These are phyloP conservation scores for Acrobeloides nanus DNA, from an alignment of 2,888 invertebrate genomes.

Conservation along the genomic window DNA sequence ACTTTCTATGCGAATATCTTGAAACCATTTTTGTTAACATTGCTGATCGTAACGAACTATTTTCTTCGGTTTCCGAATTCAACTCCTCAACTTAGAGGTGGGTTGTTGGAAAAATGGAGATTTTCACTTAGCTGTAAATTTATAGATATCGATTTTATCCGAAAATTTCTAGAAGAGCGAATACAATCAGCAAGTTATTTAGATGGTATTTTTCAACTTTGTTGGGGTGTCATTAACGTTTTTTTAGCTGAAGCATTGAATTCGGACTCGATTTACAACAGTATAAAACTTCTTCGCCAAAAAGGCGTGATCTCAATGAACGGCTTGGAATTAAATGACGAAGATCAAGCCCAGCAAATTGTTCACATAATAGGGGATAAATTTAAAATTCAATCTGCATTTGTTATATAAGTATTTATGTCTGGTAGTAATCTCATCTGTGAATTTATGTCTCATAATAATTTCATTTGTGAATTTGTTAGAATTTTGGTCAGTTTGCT, in stretches of 20 bases:
- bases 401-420: no score
- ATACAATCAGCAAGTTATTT: no score
- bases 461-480: no score
- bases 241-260: slow-evolving; percentile 38
- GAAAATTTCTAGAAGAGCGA: slow-evolving; percentile 20
- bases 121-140: not conserved
- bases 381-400: no score
- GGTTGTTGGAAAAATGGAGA: not conserved
- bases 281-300: slow-evolving; percentile 29
- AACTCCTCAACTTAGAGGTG: slow-evolving; percentile 4
- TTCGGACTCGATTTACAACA: slow-evolving; percentile 46
- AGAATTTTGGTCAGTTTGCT: no score
- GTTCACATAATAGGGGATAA: no score
- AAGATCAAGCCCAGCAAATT: no score
- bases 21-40: slow-evolving; percentile 38
- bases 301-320: no score
- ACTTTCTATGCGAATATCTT: slow-evolving; percentile 40
- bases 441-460: no score
- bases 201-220: not conserved
- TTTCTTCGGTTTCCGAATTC: slow-evolving; percentile 8
- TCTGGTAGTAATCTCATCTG: no score
- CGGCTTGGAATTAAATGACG: no score
- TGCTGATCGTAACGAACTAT: slow-evolving; percentile 26
- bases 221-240: slow-evolving; percentile 1
- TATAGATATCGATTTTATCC: slow-evolving; percentile 25